These are phyloP conservation scores for Gopherus evgoodei DNA, from an alignment of 2,113 vertebrate genomes.

Conservation along the genomic window DNA sequence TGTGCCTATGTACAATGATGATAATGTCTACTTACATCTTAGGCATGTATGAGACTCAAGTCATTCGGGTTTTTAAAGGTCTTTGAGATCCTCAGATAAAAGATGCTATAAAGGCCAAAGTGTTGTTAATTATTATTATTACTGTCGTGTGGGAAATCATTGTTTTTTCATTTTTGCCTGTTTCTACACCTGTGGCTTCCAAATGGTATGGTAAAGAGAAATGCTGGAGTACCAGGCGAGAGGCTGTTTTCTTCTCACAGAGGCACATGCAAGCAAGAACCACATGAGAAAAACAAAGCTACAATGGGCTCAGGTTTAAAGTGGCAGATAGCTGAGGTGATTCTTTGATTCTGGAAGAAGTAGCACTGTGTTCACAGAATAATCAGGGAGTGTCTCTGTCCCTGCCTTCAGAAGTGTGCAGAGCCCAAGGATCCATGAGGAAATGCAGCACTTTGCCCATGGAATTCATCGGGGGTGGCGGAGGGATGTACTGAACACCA, in stretches of 20 bases:
- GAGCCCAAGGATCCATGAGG: neutral
- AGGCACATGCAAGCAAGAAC: neutral
- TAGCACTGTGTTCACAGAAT: neutral
- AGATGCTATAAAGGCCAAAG: neutral
- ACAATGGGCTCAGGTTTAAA: neutral
- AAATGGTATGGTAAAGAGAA: neutral
- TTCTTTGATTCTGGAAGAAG: neutral
- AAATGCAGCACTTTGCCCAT: neutral
- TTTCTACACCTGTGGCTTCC: neutral
- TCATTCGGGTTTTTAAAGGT: neutral
- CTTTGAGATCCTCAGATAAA: neutral
- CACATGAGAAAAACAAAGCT: neutral
- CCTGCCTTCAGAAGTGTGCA: neutral
- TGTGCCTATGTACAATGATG: neutral
- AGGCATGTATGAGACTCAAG: neutral
- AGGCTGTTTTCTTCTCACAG: rapidly evolving
- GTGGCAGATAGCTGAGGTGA: rapidly evolving
- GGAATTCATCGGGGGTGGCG: neutral
- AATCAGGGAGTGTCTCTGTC: neutral
- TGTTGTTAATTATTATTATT: neutral
- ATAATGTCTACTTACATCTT: neutral
- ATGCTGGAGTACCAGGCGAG: neutral
- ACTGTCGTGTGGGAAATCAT: neutral
- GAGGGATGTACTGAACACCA: neutral
- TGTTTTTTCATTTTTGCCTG: neutral